These are phyloP conservation scores for Hyposoter dolosus DNA, from an alignment of 2,888 invertebrate species.

Conservation along the genomic window DNA sequence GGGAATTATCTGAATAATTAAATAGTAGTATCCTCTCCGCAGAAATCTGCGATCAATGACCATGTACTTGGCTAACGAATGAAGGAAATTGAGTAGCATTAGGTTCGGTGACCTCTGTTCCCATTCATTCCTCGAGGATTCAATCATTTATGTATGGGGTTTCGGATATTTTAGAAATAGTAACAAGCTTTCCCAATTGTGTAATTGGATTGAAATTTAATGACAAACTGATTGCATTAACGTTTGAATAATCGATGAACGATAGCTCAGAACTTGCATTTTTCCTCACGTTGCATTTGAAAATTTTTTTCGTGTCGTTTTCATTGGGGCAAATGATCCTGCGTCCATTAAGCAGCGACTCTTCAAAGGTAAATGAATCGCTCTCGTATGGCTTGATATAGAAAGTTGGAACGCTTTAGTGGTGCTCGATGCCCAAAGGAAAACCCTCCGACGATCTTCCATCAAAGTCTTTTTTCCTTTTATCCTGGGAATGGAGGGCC, in stretches of 20 bases:
- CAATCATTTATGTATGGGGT: background rate
- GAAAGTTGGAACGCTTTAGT: constrained; percentile 36
- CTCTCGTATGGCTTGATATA: constrained; percentile 23
- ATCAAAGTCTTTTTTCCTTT: constrained; percentile 61
- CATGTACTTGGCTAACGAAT: background rate
- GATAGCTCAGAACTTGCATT: background rate
- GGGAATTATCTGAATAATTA: constrained; percentile 47
- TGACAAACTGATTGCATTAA: background rate
- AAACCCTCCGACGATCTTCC: constrained; percentile 56
- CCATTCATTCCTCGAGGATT: background rate
- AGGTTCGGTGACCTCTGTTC: constrained; percentile 39
- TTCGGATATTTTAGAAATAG: background rate
- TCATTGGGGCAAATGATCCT: constrained; percentile 2
- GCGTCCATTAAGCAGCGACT: constrained; percentile 46
- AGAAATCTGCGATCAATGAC: constrained; percentile 31
- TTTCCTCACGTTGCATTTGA: background rate
- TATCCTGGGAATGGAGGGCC: constrained; percentile 13
- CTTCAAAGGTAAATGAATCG: constrained; percentile 56
- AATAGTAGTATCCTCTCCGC: constrained; percentile 25
- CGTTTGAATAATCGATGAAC: background rate
- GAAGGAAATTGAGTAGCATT: background rate
- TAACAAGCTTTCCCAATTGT: background rate
- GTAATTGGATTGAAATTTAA: background rate
- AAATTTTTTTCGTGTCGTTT: background rate
- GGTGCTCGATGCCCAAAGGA: constrained; percentile 9